These are phyloP conservation scores for Uromys caudimaculatus DNA, from an alignment of 2,797 vertebrate genomes.

Conservation along the genomic window DNA sequence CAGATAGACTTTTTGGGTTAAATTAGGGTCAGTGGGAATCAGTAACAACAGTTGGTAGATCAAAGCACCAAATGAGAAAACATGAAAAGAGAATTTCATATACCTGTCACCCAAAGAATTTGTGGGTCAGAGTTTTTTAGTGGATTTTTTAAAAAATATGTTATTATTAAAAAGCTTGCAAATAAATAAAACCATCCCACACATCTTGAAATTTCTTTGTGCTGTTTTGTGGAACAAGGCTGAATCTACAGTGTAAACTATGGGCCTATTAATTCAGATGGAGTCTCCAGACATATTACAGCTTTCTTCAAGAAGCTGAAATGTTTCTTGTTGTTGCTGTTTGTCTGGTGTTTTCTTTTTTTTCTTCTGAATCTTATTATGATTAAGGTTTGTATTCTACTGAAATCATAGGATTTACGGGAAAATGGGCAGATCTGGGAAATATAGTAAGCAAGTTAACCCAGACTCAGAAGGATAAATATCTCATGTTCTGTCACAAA, in stretches of 20 bases:
- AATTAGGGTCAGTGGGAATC: constrained; percentile 35
- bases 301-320: constrained; percentile 33
- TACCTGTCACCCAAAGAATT: not conserved
- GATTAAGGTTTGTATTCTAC: constrained; percentile 37
- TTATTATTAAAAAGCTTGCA: not conserved
- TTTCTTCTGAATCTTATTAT: constrained; percentile 24
- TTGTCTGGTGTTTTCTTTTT: not conserved
- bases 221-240: not conserved
- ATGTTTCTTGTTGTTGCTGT: not conserved
- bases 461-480: not conserved
- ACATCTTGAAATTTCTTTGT: not conserved
- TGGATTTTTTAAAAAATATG: not conserved
- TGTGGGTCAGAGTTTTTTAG: constrained; percentile 15
- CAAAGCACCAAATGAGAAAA: constrained; percentile 63
- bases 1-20: constrained; percentile 70
- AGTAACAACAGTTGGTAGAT: constrained; percentile 11
- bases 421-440: not conserved
- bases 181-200: not conserved
- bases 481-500: not conserved
- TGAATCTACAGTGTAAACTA: constrained; percentile 2
- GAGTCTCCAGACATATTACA: not conserved
- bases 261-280: not conserved
- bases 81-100: not conserved
- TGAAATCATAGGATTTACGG: not conserved
- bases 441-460: not conserved